phyloP scores from a whole-genome alignment of 2,113 vertebrate species.

The Urocynchramus pylzowi region DNA sequence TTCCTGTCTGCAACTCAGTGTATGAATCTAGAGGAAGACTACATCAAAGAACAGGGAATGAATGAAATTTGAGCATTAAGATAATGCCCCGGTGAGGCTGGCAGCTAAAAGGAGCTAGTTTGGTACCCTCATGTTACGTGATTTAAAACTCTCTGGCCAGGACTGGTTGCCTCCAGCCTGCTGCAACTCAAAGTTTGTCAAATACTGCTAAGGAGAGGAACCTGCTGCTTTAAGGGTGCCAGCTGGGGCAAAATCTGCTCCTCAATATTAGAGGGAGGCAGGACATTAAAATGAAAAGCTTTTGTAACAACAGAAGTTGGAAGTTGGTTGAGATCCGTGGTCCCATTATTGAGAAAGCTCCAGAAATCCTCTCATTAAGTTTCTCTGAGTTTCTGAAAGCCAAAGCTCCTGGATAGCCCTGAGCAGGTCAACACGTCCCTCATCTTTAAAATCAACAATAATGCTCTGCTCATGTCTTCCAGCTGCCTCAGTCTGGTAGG shows the following conservation, averaged over 20 bases:
- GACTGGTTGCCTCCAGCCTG: not conserved
- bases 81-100: not conserved
- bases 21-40: not conserved
- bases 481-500: not conserved
- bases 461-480: not conserved
- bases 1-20: not conserved
- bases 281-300: not conserved
- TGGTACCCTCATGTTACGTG: accelerated
- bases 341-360: not conserved
- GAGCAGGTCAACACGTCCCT: not conserved
- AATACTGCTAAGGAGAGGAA: not conserved
- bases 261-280: not conserved
- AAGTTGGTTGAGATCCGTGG: not conserved
- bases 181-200: not conserved
- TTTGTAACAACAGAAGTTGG: not conserved
- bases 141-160: not conserved
- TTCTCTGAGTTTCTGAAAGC: not conserved
- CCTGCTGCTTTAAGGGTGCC: not conserved
- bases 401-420: not conserved
- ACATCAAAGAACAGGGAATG: not conserved
- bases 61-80: not conserved
- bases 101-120: not conserved
- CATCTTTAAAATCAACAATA: not conserved
- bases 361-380: not conserved
- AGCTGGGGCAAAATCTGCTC: not conserved